Base-by-base conservation (phyloP, 1,140 invertebrate genomes). In the Heliconius himera region DNA sequence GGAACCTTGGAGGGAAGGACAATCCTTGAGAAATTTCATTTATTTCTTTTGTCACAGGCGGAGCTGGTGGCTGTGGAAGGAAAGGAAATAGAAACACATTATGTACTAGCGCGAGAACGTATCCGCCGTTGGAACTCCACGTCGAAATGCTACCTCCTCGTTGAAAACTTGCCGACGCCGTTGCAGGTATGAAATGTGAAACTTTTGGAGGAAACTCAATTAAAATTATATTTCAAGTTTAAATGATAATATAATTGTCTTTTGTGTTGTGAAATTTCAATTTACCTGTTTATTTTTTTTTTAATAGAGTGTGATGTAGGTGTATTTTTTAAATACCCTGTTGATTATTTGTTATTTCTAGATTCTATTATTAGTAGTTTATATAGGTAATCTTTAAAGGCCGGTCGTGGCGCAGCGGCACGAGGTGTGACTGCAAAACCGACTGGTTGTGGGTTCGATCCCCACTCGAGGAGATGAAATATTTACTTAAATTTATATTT, bases 61-160 rank as follows among this genome's bases (percentile, higher is more conserved):
- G 96, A 96, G 85, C 85, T 96, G 72, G 96, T 96, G 8, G 96
- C 96, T 5, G 96, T 96, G 1, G 96, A 96, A 82, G 96, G 96
- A 3, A 96, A 96, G 87, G 96, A 96, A 85, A 96, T 96, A 66
- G 96, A 96, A 87, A 96, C 96, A 75, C 96, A 96, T 87, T 96
- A 96, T 89, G 96, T 96, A 1, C 87, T 96, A n/a, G 96, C 96
- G 0, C 92, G 95, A 41, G 96, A 96, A 85, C 94, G 95, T 3
- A 95, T 96, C 60, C 91, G 95, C 18, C 95, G 96, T 81, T 96
- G 96, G 96, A 96, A 96, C 84, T 96, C 96, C 1, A 95, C 96
- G 0, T 96, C 96, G 0, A 95, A 96, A 76, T 96, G 96, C 83
- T 96, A 96, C 85, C 89, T 96, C 1, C 93, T 96, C 6, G 95